A percentile compares a stretch with the other conserved stretches of the same genome.
These are phyloP conservation scores for Noctua janthina DNA, from an alignment of 2,888 invertebrate species.

Conservation along the genomic window DNA sequence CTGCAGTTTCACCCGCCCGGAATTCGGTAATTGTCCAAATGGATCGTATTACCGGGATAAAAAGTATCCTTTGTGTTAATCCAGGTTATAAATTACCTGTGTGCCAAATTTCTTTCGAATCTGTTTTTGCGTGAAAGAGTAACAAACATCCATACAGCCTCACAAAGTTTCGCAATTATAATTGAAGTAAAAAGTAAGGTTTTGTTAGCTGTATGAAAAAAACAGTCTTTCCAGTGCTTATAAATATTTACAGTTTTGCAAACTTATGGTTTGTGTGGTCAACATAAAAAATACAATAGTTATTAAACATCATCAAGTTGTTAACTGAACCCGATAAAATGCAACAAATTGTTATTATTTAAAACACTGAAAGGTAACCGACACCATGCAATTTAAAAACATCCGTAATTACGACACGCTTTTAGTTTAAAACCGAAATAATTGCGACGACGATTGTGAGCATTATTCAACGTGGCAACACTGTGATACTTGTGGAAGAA, in stretches of 20 bases:
- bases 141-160: too few relatives aligned
- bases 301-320: not conserved
- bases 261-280: not conserved
- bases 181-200: not conserved
- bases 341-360: slow-evolving; percentile 16
- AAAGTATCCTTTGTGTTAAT: too few relatives aligned
- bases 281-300: not conserved
- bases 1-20: too few relatives aligned
- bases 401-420: slow-evolving; percentile 36
- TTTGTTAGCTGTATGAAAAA: not conserved
- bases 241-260: not conserved
- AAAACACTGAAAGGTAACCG: slow-evolving; percentile 25
- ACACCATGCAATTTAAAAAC: slow-evolving; percentile 45
- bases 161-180: too few relatives aligned
- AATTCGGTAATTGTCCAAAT: too few relatives aligned
- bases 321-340: slow-evolving; percentile 12
- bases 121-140: too few relatives aligned
- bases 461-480: slow-evolving; percentile 36
- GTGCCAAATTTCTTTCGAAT: too few relatives aligned
- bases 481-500: not conserved
- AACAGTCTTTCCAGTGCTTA: not conserved
- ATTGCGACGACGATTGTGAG: slow-evolving; percentile 43
- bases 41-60: too few relatives aligned
- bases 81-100: too few relatives aligned
- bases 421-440: slow-evolving; percentile 50